phyloP scores from a whole-genome alignment of 1,140 invertebrate species.

The Heliconius melpomene region DNA sequence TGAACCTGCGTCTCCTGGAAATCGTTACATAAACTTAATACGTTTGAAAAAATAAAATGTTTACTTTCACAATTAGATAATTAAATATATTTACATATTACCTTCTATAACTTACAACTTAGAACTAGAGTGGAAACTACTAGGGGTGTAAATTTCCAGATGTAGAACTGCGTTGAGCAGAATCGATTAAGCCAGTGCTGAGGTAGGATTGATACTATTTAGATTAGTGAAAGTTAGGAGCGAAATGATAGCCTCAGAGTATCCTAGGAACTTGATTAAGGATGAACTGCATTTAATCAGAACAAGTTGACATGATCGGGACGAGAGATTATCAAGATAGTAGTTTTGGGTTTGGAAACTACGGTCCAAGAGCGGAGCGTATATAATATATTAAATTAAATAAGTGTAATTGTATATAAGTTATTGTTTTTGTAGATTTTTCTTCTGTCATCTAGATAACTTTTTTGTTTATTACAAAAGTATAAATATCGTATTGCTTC shows the following conservation, averaged over 20 bases:
- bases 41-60: no score
- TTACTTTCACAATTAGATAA: background rate
- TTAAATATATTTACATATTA: background rate
- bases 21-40: no score
- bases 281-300: slow-evolving; percentile 24
- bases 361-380: background rate
- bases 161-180: slow-evolving; percentile 23
- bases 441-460: background rate
- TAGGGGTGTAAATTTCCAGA: slow-evolving; percentile 23
- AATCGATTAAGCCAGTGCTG: slow-evolving; percentile 24
- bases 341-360: background rate
- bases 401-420: background rate
- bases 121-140: background rate
- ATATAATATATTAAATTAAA: background rate
- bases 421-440: background rate
- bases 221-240: slow-evolving; percentile 30
- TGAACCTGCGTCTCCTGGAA: no score
- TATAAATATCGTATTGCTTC: slow-evolving; percentile 44
- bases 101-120: background rate
- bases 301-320: slow-evolving; percentile 13
- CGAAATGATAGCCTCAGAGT: slow-evolving; percentile 22
- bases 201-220: slow-evolving; percentile 30
- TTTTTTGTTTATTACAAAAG: background rate
- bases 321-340: background rate
- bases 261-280: slow-evolving; percentile 24